Percentiles rank a stretch among this genome's conserved stretches.
Conservation (phyloP, 2,888 invertebrate species). For the Boloria selene region DNA sequence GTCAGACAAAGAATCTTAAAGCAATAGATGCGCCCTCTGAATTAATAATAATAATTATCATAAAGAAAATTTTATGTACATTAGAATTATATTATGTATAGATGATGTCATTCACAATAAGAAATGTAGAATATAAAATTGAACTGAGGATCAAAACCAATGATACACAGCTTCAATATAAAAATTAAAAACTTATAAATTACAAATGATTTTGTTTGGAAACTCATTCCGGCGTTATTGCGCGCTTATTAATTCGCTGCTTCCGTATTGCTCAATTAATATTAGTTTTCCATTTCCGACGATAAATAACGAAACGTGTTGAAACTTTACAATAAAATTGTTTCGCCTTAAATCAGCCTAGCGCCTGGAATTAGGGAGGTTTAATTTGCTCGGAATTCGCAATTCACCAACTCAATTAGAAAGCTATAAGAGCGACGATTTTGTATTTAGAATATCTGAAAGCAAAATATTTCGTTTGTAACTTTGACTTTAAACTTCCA, state of each 20-base stretch:
- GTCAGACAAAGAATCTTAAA: too few species aligned
- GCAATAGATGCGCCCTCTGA: too few species aligned
- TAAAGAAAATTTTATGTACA: too few species aligned
- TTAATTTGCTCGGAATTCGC: slow-evolving; percentile 46
- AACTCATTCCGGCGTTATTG: slow-evolving; percentile 17
- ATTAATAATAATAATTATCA: too few species aligned
- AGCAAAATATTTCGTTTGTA: slow-evolving; percentile 43
- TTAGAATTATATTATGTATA: too few species aligned
- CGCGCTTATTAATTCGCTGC: slow-evolving; percentile 32
- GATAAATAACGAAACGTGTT: slow-evolving; percentile 39
- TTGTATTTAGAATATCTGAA: slow-evolving; percentile 44
- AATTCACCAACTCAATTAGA: slow-evolving; percentile 47
- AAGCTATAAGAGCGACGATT: slow-evolving; percentile 42
- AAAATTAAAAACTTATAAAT: not conserved
- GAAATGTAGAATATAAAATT: too few species aligned
- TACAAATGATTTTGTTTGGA: slow-evolving; percentile 14
- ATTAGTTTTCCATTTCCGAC: slow-evolving; percentile 32
- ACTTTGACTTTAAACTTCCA: slow-evolving; percentile 43
- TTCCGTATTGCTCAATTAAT: slow-evolving; percentile 31
- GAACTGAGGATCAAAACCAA: not conserved
- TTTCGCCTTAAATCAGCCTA: slow-evolving; percentile 34
- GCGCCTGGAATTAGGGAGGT: slow-evolving; percentile 42
- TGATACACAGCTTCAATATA: not conserved
- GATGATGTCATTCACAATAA: too few species aligned
- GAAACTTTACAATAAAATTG: slow-evolving; percentile 40